Base-by-base conservation (phyloP, 2,888 invertebrate genomes). In the Trissolcus japonicus region DNA sequence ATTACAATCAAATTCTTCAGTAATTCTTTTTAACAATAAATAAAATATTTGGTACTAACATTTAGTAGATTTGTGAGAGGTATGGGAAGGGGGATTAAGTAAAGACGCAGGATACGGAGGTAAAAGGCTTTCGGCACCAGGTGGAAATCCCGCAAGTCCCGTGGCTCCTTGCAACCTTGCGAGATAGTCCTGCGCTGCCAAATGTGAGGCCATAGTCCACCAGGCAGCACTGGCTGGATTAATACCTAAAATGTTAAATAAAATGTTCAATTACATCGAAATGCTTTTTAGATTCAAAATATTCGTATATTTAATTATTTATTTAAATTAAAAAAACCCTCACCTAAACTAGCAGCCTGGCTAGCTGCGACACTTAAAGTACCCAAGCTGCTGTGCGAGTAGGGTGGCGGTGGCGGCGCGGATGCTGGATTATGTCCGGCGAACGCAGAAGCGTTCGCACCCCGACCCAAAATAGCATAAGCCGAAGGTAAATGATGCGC, bases 171-270 rank as follows among this genome's bases (percentile, higher is more conserved):
- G 96, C 80, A 96, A 90, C 75, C 95, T 92, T 55, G 95, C 94
- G 81, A 96, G 92, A 90, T 96, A 96, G 89, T 96, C 96, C 89
- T 96, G 96, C 0, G 96, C 95, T 41, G 96, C 96, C 82, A 96
- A 91, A 88, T 96, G 96, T 29, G 94, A 94, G 50, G 96, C 95
- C 95, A 96, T 95, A 19, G 95, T 95, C 95, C 96, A 96, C 96
- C 96, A 96, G 71, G 95, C 94, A 83, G 94, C 94, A 89, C 86
- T 88, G 19, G 88, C 88, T 54, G 88, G 83, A 82, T 87, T 89
- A 67, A 89, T 89, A 68, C 94, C 95, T 95, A 89, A 35, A 89
- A 35, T 11, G 1, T 35, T 6, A 1, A 25, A 35, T 19, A 2
- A 19, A 19, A 2, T 19, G 1, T 19, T 19, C 19, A 19, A 2